These are phyloP conservation scores for Carabus problematicus DNA, from an alignment of 2,888 invertebrate genomes.

Conservation along the genomic window DNA sequence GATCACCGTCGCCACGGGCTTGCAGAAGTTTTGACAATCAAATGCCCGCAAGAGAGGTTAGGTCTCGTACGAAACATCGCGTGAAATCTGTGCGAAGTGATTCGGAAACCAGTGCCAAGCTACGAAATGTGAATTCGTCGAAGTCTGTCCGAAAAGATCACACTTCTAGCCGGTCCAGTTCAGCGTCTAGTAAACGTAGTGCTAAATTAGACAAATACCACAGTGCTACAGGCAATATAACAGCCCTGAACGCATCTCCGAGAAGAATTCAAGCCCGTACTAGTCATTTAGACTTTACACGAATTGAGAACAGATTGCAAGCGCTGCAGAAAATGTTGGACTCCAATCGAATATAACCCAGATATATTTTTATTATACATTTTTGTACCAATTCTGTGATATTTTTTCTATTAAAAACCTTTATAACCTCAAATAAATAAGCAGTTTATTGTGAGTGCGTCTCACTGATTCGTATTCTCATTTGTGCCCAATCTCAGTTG, in stretches of 20 bases:
- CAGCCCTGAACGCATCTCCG: background rate
- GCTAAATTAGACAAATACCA: background rate
- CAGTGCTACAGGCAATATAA: background rate
- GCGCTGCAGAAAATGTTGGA: constrained; percentile 57
- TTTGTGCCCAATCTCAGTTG: too few relatives aligned
- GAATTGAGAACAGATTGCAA: constrained; percentile 58
- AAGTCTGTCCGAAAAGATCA: background rate
- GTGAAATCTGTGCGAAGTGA: constrained; percentile 1
- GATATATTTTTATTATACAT: too few relatives aligned
- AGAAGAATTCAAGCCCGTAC: constrained; percentile 18
- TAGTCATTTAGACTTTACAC: constrained; percentile 55
- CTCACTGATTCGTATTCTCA: too few relatives aligned
- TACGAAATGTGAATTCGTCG: background rate
- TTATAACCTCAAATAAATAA: too few relatives aligned
- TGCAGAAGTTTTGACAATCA: background rate
- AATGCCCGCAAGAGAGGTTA: too few relatives aligned
- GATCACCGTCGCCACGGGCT: constrained; percentile 1
- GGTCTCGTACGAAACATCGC: background rate
- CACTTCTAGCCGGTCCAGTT: background rate
- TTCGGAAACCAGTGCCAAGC: background rate
- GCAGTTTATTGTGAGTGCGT: too few relatives aligned
- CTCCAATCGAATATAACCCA: background rate
- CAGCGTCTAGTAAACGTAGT: constrained; percentile 8
- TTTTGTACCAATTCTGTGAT: too few relatives aligned
- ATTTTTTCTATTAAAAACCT: too few relatives aligned